Base-by-base conservation (phyloP, 1,140 invertebrate species). In the Dendroctonus valens region DNA sequence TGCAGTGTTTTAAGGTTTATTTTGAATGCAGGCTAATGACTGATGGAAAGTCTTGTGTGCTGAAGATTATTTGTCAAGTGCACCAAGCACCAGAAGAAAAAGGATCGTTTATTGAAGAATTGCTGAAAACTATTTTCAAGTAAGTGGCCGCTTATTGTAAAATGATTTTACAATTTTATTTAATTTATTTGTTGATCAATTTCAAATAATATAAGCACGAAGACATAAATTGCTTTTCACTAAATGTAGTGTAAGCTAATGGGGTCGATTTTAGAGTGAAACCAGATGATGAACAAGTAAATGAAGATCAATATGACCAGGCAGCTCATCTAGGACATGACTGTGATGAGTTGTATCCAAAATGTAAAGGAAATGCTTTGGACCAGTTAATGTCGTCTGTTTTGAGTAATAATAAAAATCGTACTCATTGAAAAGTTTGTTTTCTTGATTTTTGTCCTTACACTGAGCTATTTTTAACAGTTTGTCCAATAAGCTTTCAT, bases 41-140 rank as follows among this genome's bases (percentile, higher is more conserved):
- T 61, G 64, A 73, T 66, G 84, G 84, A 5, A 80, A 73, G 70
- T 77, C 78, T 12, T 85, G 84, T 70, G 73, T 85, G 6, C 73
- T 83, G 60, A 83, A 82, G 73, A 77, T 81, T 14, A 78, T 85
- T 69, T 85, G 84, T 75, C 72, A 81, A 71, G 72, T 76, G 9
- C 74, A 69, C 61, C 65, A 76, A 70, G 7, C 37, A 7, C 44
- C 61, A 41, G 41, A 65, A 38, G 68, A 71, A 64, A 72, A 73
- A 53, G 79, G 79, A 0, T 78, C 72, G 65, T 82, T 84, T 61
- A 73, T 82, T 66, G 73, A 81, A 40, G 83, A 84, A 74, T 81
- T 84, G 41, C 62, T 84, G 8, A 80, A 82, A 69, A 74, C 76
- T 6, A 74, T 83, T 50, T 84, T 85, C 72, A 81, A 79, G 83